Conservation (phyloP, 2,888 invertebrate genomes). For the Gandaritis pyraliata region DNA sequence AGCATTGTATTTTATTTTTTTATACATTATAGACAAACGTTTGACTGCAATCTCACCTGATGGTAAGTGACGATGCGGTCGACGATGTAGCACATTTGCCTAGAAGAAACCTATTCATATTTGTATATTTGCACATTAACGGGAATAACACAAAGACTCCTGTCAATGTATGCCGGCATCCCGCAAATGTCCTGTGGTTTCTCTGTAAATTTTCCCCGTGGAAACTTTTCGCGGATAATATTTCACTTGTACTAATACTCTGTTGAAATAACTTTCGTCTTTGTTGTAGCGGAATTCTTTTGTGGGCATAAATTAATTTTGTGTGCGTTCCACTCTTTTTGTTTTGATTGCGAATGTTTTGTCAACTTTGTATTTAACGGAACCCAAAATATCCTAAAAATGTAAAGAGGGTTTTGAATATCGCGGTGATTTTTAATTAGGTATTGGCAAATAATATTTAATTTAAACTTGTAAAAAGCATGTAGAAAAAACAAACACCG, state of each 20-base stretch:
- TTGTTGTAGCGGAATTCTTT: slow-evolving; percentile 63
- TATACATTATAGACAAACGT: no score
- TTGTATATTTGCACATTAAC: slow-evolving; percentile 29
- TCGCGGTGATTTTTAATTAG: no score
- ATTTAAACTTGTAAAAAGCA: no score
- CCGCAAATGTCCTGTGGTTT: slow-evolving; percentile 74
- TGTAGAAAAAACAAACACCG: no score
- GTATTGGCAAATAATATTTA: no score
- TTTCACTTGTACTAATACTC: slow-evolving; percentile 63
- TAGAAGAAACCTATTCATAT: no score
- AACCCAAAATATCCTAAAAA: neutral
- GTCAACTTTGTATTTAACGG: slow-evolving; percentile 44
- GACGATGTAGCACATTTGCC: no score
- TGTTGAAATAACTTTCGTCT: slow-evolving; percentile 53
- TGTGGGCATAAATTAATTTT: slow-evolving; percentile 67
- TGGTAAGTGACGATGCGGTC: no score
- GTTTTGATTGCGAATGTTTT: slow-evolving; percentile 51
- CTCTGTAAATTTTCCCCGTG: slow-evolving; percentile 56
- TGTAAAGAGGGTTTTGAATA: no score
- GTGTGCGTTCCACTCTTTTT: slow-evolving; percentile 44
- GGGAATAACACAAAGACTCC: slow-evolving; percentile 45
- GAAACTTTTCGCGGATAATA: slow-evolving; percentile 71
- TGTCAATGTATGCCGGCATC: slow-evolving; percentile 69
- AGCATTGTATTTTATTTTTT: no score
- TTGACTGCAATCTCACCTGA: no score